Percentiles rank a stretch among this genome's conserved stretches.
Conservation (phyloP, 2,888 invertebrate genomes). For the Julus scandinavius region DNA sequence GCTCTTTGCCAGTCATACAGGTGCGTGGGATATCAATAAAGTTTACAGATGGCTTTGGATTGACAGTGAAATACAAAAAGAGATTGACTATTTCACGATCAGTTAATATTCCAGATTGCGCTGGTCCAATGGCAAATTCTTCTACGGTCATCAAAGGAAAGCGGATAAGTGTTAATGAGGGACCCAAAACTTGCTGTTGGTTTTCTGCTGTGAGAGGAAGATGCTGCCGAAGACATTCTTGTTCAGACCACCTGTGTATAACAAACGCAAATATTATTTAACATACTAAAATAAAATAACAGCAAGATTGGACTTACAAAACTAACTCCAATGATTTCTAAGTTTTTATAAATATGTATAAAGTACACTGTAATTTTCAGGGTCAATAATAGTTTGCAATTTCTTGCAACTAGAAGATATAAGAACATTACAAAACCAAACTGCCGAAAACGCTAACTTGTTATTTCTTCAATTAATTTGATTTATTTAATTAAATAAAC, state of each 20-base stretch:
- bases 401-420: too few relatives aligned
- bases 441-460: too few relatives aligned
- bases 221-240: conserved; percentile 77
- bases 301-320: too few relatives aligned
- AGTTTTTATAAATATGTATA: too few relatives aligned
- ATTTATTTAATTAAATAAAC: too few relatives aligned
- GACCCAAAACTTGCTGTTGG: conserved; percentile 76
- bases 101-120: conserved; percentile 79
- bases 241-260: conserved; percentile 74
- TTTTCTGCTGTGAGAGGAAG: conserved; percentile 75
- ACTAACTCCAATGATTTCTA: too few relatives aligned
- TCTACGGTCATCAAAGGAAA: conserved; percentile 88
- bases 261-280: conserved; percentile 26
- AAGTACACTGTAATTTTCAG: too few relatives aligned
- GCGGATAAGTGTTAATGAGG: conserved; percentile 78
- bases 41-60: conserved; percentile 79
- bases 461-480: too few relatives aligned
- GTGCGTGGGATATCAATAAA: conserved; percentile 79
- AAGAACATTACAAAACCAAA: too few relatives aligned
- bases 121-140: conserved; percentile 82
- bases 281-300: too few relatives aligned
- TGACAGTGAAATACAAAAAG: conserved; percentile 77
- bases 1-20: conserved; percentile 82
- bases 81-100: conserved; percentile 81
- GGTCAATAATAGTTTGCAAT: too few relatives aligned